phyloP scores from a whole-genome alignment of 2,113 vertebrate genomes.

The Austrofundulus limnaeus region DNA sequence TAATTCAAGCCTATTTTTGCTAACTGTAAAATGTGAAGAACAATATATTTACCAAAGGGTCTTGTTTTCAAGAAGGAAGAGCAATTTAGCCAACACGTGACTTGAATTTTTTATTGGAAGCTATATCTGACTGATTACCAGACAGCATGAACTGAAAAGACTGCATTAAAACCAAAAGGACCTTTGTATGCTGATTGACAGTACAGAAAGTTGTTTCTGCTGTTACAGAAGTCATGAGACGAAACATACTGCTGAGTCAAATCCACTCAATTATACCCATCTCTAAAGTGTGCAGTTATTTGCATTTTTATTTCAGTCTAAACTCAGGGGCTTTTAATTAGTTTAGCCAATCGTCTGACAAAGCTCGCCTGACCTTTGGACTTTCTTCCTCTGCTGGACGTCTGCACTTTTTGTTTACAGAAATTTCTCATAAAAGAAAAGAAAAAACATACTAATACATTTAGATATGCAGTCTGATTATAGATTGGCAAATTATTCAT shows the following conservation, averaged over 20 bases:
- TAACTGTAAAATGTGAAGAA: not conserved
- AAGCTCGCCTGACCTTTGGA: constrained; percentile 51
- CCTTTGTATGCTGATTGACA: constrained; percentile 9
- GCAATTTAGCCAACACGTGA: not conserved
- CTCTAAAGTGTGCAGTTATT: constrained; percentile 46
- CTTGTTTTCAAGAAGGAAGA: not conserved
- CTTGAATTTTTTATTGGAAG: not conserved
- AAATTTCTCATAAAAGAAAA: constrained; percentile 21
- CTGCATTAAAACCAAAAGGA: not conserved
- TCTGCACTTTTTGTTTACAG: constrained; percentile 34
- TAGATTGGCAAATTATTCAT: constrained; percentile 6
- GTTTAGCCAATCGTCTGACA: constrained; percentile 48
- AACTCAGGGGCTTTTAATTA: constrained; percentile 66
- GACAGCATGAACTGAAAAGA: not conserved
- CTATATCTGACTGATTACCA: constrained; percentile 8
- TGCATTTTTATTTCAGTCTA: constrained; percentile 50
- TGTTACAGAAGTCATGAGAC: constrained; percentile 19
- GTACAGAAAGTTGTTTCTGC: constrained; percentile 13
- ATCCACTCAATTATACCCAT: constrained; percentile 49
- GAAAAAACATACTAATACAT: not conserved
- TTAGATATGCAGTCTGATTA: not conserved
- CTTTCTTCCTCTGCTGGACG: constrained; percentile 46
- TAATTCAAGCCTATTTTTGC: not conserved
- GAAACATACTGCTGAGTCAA: constrained; percentile 26
- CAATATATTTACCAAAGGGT: not conserved